Base-by-base conservation (phyloP, 2,797 vertebrate species). In the Lophotriccus pileatus region DNA sequence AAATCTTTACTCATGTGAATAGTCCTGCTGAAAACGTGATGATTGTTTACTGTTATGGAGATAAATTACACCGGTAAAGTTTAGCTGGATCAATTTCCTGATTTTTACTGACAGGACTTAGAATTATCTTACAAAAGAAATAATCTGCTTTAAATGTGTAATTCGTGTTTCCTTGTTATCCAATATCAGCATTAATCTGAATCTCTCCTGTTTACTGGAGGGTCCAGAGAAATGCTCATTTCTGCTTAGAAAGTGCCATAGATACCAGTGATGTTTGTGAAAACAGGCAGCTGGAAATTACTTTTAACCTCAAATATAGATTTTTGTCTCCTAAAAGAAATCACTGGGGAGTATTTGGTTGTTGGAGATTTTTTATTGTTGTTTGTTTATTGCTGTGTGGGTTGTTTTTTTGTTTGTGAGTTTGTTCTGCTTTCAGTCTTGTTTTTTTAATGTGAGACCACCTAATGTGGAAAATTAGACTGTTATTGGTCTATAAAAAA, bases 101-200 rank as follows among this genome's bases (percentile, higher is more conserved):
- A 39, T 92, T 49, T 89, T 77, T 62, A 76, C 20, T 83, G 81
- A 64, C 64, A 83, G 34, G 50, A 30, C 2, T 76, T 93, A 73
- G 30, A 74, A 53, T 82, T 85, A 77, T 68, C 44, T 79, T 22
- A 49, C 9, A n/a, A 63, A 76, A 81, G 4, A 93, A 90, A 68
- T 77, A 79, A 73, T 89, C 49, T 10, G 1, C 20, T 85, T 68
- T 39, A 63, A 39, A 43, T 32, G 12, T 46, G 24, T 73, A 83
- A 53, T 21, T 68, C 11, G 8, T 72, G 28, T 72, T 89, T 82
- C 84, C 7, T 25, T 60, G 9, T 83, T 82, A 46, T 56, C 18
- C 32, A 20, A 4, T 37, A 69, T 83, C 19, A 59, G 1, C 20
- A 78, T 73, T 62, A 73, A 10, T 83, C 21, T 78, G 34, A 83